Evolutionary conservation across 1,140 invertebrate genomes (phyloP), one percentile per base, ranked within the genome.

Genomic region (Capitella teleta): DNA sequence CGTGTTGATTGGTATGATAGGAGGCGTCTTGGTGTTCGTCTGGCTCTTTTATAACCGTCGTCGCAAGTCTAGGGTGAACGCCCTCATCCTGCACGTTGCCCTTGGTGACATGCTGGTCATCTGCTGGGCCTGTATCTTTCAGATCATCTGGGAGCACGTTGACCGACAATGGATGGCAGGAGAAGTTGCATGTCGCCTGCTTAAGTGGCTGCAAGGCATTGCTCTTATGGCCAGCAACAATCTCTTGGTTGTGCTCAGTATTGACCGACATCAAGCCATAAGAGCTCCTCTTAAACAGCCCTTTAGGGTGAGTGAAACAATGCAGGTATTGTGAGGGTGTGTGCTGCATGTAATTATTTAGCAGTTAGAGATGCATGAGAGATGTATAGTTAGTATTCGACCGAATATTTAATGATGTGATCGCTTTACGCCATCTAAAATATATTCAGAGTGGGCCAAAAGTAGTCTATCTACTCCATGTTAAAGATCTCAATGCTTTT

Each of bases 221-320:
- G 54, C 67, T 44, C 62, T 73, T 41, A 65, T 69, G 46, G 58
- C 64, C 16, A 72, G 69, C 47, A 69, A 64, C 24, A 71, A 71
- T 55, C 72, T 72, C 64, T 51, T 75, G 8, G 67, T 74, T 2
- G 64, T 67, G 10, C 67, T 75, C n/a, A 72, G 70, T 5, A 52
- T 74, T 18, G 73, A 75, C 54, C 52, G 73, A 2, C 67, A 72
- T 50, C 66, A 67, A 49, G 73, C 71, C 8, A 72, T 75, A 18
- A 51, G 65, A 5, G 48, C 60, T 14, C 72, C 73, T 3, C 61
- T 75, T 1, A 61, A n/a, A n/a, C 18, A 19, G 6, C 42, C 42
- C 18, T 26, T 26, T 10, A 19, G 8, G 42, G 42, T 44, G 42
- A 44, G 42, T 28, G 10, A 6, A 18, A n/a, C 30, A 10, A n/a